phyloP scores from a whole-genome alignment of 2,888 invertebrate genomes.

The Thecocarcelia acutangulata region DNA sequence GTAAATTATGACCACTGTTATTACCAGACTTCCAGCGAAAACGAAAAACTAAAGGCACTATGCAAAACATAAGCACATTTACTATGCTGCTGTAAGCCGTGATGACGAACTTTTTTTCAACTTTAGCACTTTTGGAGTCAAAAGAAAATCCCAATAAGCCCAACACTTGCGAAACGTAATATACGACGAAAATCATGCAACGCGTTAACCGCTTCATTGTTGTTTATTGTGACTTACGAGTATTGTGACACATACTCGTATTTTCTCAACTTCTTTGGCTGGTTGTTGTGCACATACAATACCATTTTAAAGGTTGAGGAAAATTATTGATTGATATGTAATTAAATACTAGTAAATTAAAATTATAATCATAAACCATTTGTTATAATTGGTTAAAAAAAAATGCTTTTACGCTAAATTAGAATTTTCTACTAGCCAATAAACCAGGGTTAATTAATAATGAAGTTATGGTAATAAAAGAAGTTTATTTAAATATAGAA shows the following conservation, averaged over 20 bases:
- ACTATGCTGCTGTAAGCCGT: background rate
- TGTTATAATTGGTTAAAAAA: too few relatives aligned
- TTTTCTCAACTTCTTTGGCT: too few relatives aligned
- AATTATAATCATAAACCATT: too few relatives aligned
- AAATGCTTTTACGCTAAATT: too few relatives aligned
- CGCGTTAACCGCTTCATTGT: constrained; percentile 47
- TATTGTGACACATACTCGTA: background rate
- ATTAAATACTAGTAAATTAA: too few relatives aligned
- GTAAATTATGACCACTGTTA: constrained; percentile 2
- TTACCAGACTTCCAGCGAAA: background rate
- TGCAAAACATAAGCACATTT: background rate
- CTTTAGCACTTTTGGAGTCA: constrained; percentile 7
- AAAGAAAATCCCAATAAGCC: constrained; percentile 29
- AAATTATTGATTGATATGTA: too few relatives aligned
- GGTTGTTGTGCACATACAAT: too few relatives aligned
- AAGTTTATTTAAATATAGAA: too few relatives aligned
- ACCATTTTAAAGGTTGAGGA: too few relatives aligned
- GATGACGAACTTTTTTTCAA: background rate
- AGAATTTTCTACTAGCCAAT: too few relatives aligned
- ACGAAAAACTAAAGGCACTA: background rate
- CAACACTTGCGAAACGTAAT: constrained; percentile 26
- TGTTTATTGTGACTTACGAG: background rate
- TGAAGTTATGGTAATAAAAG: too few relatives aligned
- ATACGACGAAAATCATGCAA: constrained; percentile 13
- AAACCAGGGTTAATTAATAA: too few relatives aligned